Base-by-base conservation (phyloP, 1,140 invertebrate genomes). In the Trachymyrmex cornetzi region DNA sequence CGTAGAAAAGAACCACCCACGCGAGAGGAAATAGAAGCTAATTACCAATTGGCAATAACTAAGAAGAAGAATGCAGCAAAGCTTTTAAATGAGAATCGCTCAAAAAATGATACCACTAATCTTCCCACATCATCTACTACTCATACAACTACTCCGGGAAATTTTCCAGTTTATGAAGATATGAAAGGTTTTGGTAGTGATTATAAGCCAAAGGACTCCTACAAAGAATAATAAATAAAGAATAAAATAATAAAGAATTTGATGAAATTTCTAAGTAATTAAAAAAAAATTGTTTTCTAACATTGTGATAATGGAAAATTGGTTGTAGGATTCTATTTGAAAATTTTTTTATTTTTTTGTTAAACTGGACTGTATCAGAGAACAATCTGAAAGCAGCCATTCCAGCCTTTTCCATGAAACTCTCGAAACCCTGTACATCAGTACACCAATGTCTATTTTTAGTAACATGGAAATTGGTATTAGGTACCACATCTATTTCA, bases 61-160 rank as follows among this genome's bases (percentile, higher is more conserved):
- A 98, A 98, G 86, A 97, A 97, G 91, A 92, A 96, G 79, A 98
- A 98, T 96, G 97, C 98, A n/a, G 95, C 96, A 12, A 96, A 96
- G 92, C 64, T 69, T 27, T 91, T 98, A 66, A 34, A 34, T 34
- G 92, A 93, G 11, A 77, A 38, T 27, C 92, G 91, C 87, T 24
- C 64, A 3, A 67, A 69, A 44, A 59, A 5, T 4, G 27, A 57
- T 30, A 48, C 38, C 7, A 19, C 3, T 12, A 4, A 88, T 74
- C 38, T 63, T 24, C 0, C 81, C 5, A 2, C 72, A n/a, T 3
- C 61, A 16, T 34, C 64, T 1, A 24, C 2, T 57, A 57, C 64
- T 19, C 22, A 69, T 9, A n/a, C 34, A 9, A 2, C 57, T 0
- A 67, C n/a, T 34, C 14, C 30, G 1, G 22, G 30, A 12, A 74